phyloP scores from a whole-genome alignment of 1,140 invertebrate species.

The Zaprionus camerounensis region DNA sequence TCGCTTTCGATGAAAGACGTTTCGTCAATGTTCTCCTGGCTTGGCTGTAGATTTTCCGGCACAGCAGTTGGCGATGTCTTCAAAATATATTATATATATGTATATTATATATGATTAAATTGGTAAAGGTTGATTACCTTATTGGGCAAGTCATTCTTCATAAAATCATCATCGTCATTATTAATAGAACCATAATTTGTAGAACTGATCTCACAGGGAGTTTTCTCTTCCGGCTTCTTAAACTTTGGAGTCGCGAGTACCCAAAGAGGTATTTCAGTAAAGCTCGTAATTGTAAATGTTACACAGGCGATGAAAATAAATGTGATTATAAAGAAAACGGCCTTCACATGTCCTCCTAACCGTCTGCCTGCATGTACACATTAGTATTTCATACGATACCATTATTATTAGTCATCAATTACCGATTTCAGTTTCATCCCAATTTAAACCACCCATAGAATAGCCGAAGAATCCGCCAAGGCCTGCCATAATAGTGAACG shows the following conservation, averaged over 20 bases:
- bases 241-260: conserved; percentile 74
- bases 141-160: conserved; percentile 8
- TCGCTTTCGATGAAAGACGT: conserved; percentile 58
- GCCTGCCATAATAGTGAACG: conserved; percentile 98
- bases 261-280: conserved; percentile 93
- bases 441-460: conserved; percentile 95
- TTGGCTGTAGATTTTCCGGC: neutral
- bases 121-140: conserved; percentile 14
- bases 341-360: conserved; percentile 94
- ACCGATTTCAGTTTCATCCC: conserved; percentile 94
- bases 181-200: conserved; percentile 60
- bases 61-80: neutral
- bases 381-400: neutral
- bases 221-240: conserved; percentile 31
- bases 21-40: conserved; percentile 42
- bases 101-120: too few relatives aligned
- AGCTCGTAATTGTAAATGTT: conserved; percentile 92
- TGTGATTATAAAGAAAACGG: conserved; percentile 95
- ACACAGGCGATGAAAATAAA: conserved; percentile 94
- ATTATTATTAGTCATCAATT: conserved; percentile 15
- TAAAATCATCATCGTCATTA: conserved; percentile 28
- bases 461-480: conserved; percentile 97
- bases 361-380: conserved; percentile 78
- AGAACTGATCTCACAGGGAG: conserved; percentile 14
- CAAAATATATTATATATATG: neutral